Conservation (phyloP, 2,113 vertebrate species). For the Galbula dea region DNA sequence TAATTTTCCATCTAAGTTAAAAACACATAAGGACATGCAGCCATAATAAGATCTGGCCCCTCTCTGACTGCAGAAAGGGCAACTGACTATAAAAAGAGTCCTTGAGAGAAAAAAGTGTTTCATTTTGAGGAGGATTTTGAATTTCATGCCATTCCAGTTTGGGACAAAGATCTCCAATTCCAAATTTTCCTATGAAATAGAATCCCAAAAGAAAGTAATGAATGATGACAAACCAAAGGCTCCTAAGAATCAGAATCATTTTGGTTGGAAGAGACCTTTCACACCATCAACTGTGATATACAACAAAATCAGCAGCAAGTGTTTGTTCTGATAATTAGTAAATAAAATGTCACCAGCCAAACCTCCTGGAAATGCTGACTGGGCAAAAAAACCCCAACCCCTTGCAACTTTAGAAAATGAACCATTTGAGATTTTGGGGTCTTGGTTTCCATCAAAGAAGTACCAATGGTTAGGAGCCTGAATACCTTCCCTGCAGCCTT, state of each 20-base stretch:
- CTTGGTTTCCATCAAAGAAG: background rate
- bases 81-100: slow-evolving; percentile 4
- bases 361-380: background rate
- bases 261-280: too few species aligned
- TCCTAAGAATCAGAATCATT: too few species aligned
- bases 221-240: background rate
- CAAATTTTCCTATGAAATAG: background rate
- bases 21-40: background rate
- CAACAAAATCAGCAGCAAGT: background rate
- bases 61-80: background rate
- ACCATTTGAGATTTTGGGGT: background rate
- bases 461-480: background rate
- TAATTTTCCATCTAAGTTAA: slow-evolving; percentile 14
- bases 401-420: background rate
- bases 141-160: background rate
- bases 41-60: background rate
- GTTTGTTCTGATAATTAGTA: background rate
- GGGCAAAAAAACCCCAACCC: background rate
- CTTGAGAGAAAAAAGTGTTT: background rate
- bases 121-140: background rate
- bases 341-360: background rate
- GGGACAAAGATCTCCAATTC: background rate
- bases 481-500: background rate
- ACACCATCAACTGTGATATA: too few species aligned
- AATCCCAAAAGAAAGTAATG: background rate